Evolutionary conservation across 2,797 vertebrate species (phyloP).

Genomic region (Euphonia xanthogaster): DNA sequence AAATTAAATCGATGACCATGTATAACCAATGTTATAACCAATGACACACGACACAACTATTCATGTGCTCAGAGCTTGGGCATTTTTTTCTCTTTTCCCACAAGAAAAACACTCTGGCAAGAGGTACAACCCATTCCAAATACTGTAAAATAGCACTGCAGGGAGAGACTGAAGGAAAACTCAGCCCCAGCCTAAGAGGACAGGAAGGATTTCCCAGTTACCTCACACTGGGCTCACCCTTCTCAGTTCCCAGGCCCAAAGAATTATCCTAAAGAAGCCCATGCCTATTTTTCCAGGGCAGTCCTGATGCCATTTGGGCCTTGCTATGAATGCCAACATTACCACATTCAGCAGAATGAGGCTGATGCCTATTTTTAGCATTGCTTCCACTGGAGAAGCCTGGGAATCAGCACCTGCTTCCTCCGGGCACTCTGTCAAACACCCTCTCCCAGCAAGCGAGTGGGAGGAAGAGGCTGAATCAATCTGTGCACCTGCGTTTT

Average conservation of each 20-base stretch:
- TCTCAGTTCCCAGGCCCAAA: not conserved
- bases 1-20: not conserved
- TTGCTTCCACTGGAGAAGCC: not conserved
- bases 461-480: not conserved
- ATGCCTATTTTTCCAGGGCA: not conserved
- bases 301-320: not conserved
- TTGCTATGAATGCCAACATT: fast-evolving
- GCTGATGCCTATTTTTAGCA: not conserved
- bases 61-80: fast-evolving
- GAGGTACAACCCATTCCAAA: not conserved
- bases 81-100: not conserved
- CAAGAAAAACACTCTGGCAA: fast-evolving
- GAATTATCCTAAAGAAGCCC: not conserved
- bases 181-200: not conserved
- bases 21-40: not conserved
- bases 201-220: not conserved
- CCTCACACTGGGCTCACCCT: not conserved
- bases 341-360: not conserved
- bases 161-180: not conserved
- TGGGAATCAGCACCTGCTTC: not conserved
- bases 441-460: not conserved
- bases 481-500: not conserved
- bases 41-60: not conserved
- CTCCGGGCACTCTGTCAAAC: not conserved
- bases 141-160: not conserved